phyloP scores from a whole-genome alignment of 2,797 vertebrate species.

The Eulemur albifrons region DNA sequence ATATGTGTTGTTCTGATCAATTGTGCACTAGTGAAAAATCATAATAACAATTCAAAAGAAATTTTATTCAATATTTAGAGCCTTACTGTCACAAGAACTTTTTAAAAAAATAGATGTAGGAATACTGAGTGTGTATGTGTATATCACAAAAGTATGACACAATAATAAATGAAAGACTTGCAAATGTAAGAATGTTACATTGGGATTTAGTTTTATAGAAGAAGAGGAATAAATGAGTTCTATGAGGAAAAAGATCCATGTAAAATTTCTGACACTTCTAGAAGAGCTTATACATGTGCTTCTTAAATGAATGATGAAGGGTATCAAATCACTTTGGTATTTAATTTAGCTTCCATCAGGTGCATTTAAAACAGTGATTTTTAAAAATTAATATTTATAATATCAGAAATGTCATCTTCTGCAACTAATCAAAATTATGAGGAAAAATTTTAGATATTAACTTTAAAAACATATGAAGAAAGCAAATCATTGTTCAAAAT shows the following conservation, averaged over 20 bases:
- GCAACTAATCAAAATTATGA: constrained; percentile 34
- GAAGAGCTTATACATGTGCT: background rate
- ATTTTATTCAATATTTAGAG: constrained; percentile 1
- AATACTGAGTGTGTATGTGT: background rate
- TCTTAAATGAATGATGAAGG: background rate
- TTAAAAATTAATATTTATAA: background rate
- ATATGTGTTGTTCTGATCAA: background rate
- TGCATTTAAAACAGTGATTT: constrained; percentile 10
- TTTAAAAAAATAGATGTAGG: background rate
- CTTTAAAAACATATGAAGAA: background rate
- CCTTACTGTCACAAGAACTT: background rate
- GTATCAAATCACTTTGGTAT: background rate
- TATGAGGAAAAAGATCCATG: background rate
- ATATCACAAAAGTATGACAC: background rate
- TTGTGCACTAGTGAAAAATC: constrained; percentile 3
- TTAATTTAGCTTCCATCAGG: constrained; percentile 18
- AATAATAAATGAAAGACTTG: background rate
- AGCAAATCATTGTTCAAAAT: background rate
- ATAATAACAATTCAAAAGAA: constrained; percentile 28
- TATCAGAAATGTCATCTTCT: constrained; percentile 13
- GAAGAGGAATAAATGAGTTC: background rate
- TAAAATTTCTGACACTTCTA: background rate
- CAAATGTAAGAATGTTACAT: background rate
- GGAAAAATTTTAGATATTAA: background rate
- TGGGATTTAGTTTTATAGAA: background rate